phyloP scores from a whole-genome alignment of 2,888 invertebrate genomes.

The Leptinotarsa peninsularis region DNA sequence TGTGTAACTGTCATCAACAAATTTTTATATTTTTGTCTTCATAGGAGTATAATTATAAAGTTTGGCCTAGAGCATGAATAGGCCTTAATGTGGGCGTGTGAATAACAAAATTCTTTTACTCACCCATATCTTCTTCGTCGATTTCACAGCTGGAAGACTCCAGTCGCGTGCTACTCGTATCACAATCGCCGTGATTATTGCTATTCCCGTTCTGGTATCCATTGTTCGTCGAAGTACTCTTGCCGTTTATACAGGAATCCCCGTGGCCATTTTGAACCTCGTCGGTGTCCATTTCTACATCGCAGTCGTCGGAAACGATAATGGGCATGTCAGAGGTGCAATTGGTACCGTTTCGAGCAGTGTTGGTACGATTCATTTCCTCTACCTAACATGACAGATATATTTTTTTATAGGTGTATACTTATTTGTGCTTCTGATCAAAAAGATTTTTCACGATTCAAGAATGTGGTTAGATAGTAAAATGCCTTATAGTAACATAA shows the following conservation, averaged over 20 bases:
- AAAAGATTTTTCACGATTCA: no score
- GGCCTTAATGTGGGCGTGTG: no score
- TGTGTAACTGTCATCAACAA: no score
- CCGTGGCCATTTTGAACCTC: conserved; percentile 62
- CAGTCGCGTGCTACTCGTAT: conserved; percentile 54
- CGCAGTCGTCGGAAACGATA: conserved; percentile 67
- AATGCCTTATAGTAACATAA: no score
- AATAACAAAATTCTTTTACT: conserved; percentile 54
- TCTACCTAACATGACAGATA: conserved; percentile 59
- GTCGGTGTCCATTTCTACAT: conserved; percentile 70
- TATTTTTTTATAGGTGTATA: not conserved
- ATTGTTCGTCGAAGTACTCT: conserved; percentile 60
- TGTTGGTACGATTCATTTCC: conserved; percentile 70
- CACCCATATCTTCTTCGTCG: conserved; percentile 81
- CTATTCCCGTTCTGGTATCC: conserved; percentile 74
- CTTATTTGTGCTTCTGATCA: no score
- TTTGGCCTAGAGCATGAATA: no score
- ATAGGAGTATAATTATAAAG: no score
- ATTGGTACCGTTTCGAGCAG: conserved; percentile 66
- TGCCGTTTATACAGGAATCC: conserved; percentile 52
- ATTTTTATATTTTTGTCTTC: no score
- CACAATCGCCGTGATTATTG: conserved; percentile 51
- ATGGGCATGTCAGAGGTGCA: conserved; percentile 56
- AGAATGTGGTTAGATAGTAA: no score
- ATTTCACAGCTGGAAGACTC: conserved; percentile 72